Base-by-base conservation (phyloP, 2,888 invertebrate genomes). In the Latheticus oryzae region DNA sequence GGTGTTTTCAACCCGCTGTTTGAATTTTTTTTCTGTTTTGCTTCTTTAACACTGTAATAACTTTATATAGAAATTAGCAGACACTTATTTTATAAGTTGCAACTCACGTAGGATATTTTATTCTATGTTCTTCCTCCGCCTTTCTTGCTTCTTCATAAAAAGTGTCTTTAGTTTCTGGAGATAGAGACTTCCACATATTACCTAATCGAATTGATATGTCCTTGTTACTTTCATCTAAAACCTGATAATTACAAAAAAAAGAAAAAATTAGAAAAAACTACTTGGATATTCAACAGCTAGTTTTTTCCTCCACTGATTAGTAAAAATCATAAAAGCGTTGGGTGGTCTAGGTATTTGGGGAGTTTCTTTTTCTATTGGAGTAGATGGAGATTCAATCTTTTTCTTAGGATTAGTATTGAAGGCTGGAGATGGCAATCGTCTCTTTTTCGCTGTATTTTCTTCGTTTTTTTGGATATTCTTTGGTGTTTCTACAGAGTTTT, bases 241-340 rank as follows among this genome's bases (percentile, higher is more conserved):
- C 21, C 58, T 43, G 24, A 21, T 26, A 16, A 9, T 43, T 9
- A 38, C 33, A 21, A 19, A 33, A 37, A 57, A n/a, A 26, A 30
- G 28, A 30, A 26, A 42, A 13, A 15, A 45, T 5, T 5, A 12
- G 17, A 26, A 19, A 21, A 60, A 45, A 24, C n/a, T 24, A 77
- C 78, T 67, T 51, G 79, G 80, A 71, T 80, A 70, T 68, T 81
- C 76, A 2, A 70, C 64, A 2, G 80, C 78, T 33, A 82, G 63
- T 66, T 78, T 79, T 48, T 77, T 74, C 23, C 82, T 73, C 80
- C 80, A 80, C 63, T 81, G 79, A 61, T 79, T 80, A 1, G 81
- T 80, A 68, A 82, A 83, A 43, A 82, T 76, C 81, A 82, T 82
- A 66, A 82, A 83, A 2, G 82, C 81, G 69, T 81, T 82, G 1